phyloP scores from a whole-genome alignment of 2,888 invertebrate species.

The Thecophora atra region DNA sequence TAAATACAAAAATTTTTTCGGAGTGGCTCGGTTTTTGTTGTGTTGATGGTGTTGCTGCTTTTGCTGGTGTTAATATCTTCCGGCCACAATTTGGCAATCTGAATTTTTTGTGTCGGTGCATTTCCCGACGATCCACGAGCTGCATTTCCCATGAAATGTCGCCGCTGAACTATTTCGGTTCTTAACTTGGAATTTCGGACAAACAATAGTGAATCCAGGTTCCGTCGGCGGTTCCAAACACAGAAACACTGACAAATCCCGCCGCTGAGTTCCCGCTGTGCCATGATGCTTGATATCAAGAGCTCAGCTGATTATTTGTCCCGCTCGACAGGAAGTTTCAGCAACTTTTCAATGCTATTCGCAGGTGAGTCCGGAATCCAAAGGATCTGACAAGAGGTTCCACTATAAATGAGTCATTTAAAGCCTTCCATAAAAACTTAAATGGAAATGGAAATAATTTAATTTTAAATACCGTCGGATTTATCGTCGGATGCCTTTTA shows the following conservation, averaged over 20 bases:
- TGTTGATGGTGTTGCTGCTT: constrained; percentile 15
- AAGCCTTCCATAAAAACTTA: too few relatives aligned
- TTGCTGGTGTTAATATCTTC: constrained; percentile 54
- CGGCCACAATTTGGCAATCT: constrained; percentile 50
- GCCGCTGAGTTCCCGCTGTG: constrained; percentile 43
- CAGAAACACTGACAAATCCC: constrained; percentile 17
- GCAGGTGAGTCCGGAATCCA: constrained; percentile 73
- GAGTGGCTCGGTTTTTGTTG: constrained; percentile 27
- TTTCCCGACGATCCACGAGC: neutral
- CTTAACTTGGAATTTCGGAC: constrained; percentile 10
- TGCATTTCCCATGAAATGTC: neutral
- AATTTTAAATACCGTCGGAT: too few relatives aligned
- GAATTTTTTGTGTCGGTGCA: constrained; percentile 8
- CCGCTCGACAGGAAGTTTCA: constrained; percentile 86
- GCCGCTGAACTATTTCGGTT: constrained; percentile 1
- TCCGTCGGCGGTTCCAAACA: constrained; percentile 53
- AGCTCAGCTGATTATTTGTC: constrained; percentile 90
- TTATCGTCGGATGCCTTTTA: too few relatives aligned
- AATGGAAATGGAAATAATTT: too few relatives aligned
- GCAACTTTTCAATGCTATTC: constrained; percentile 95
- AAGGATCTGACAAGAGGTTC: too few relatives aligned
- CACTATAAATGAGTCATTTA: too few relatives aligned
- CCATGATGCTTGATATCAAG: constrained; percentile 89
- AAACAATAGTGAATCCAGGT: constrained; percentile 24
- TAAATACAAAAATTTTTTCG: constrained; percentile 31